A percentile compares a stretch with the other conserved stretches of the same genome.
phyloP scores from a whole-genome alignment of 2,888 invertebrate species.

The Steinernema scapterisci region DNA sequence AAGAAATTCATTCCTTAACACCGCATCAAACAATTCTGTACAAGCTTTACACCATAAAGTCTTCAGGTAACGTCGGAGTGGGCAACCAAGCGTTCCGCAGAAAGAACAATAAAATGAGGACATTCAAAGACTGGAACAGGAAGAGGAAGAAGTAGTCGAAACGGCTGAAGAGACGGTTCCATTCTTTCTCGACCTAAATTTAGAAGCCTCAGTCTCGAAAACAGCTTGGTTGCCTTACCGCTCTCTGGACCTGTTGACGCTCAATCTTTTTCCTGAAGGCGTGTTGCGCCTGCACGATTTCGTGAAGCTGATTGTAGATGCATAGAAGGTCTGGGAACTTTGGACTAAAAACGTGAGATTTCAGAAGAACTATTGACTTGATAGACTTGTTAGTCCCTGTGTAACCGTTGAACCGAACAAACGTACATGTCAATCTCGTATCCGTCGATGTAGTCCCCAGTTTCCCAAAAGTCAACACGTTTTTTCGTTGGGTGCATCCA shows the following conservation, averaged over 20 bases:
- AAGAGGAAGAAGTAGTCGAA: conserved; percentile 62
- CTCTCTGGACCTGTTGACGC: conserved; percentile 39
- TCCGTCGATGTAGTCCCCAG: conserved; percentile 24
- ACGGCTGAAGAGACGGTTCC: conserved; percentile 61
- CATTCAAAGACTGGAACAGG: conserved; percentile 61
- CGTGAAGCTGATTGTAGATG: conserved; percentile 54
- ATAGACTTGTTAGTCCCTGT: too few relatives aligned
- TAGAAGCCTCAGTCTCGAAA: too few relatives aligned
- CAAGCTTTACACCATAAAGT: conserved; percentile 40
- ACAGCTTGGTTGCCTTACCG: conserved; percentile 34
- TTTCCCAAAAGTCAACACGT: conserved; percentile 21
- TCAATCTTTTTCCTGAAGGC: conserved; percentile 54
- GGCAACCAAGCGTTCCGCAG: conserved; percentile 61
- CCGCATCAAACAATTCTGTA: too few relatives aligned
- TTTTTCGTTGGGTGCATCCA: conserved; percentile 33
- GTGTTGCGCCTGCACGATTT: conserved; percentile 57
- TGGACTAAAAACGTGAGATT: conserved; percentile 34
- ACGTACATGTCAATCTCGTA: conserved; percentile 6
- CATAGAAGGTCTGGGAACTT: conserved; percentile 48
- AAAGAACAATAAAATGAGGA: conserved; percentile 57
- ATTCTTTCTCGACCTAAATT: conserved; percentile 61
- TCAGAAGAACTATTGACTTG: conserved; percentile 33
- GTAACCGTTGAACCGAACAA: background rate
- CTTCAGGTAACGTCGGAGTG: conserved; percentile 56
- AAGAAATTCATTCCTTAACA: too few relatives aligned